These are phyloP conservation scores for Mesoclemmys tuberculata DNA, from an alignment of 2,113 vertebrate genomes.

Conservation along the genomic window DNA sequence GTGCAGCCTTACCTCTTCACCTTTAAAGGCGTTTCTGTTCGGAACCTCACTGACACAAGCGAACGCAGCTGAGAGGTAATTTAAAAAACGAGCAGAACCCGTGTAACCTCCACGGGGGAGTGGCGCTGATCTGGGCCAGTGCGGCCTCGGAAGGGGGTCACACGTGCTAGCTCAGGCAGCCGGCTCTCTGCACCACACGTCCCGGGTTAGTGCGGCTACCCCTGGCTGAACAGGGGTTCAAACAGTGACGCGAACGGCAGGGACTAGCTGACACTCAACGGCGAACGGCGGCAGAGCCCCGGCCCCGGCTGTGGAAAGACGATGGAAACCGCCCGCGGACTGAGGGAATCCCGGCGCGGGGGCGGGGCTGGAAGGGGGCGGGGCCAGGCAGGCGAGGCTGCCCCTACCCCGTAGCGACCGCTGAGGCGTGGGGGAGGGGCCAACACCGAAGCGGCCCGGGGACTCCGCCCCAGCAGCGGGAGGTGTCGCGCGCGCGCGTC, in stretches of 20 bases:
- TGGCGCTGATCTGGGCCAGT: not conserved
- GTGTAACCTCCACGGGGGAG: no score
- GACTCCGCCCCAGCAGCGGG: no score
- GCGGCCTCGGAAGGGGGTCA: not conserved
- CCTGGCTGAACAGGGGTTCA: not conserved
- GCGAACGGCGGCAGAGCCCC: no score
- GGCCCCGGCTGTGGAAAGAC: not conserved
- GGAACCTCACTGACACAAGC: not conserved
- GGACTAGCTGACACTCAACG: no score
- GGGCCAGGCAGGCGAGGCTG: not conserved
- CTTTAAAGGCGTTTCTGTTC: not conserved
- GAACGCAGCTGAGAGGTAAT: no score
- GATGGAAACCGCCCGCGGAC: not conserved
- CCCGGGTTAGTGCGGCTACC: no score
- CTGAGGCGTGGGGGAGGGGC: no score
- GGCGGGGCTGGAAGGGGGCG: not conserved
- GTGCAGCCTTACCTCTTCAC: not conserved
- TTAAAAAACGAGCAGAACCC: no score
- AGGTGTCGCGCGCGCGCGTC: no score
- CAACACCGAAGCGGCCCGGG: not conserved
- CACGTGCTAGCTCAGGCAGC: not conserved
- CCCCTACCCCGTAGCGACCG: no score
- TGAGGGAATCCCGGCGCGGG: no score
- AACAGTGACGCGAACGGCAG: not conserved
- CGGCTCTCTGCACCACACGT: not conserved